Evolutionary conservation across 2,113 vertebrate genomes (phyloP), one percentile per base, ranked within the genome.

Genomic region (Danionella cerebrum): DNA sequence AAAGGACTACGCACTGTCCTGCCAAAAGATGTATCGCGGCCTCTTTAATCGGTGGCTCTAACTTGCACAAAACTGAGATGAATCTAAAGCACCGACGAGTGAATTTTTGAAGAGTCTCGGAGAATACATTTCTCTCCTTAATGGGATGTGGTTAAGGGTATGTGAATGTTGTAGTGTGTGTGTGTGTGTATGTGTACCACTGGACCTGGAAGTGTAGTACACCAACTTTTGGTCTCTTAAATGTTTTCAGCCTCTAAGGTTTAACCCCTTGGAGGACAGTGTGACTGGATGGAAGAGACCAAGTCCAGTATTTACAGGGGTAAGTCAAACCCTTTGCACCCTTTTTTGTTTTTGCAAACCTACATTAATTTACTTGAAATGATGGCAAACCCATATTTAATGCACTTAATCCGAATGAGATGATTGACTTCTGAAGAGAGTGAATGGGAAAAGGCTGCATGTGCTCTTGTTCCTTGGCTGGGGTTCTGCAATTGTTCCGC

Each of bases 231-330:
- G 81, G 86, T 83, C 85, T 87, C 84, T 83, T 82, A 79, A 83
- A 77, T 58, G 80, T 63, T 55, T 67, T 57, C 55, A 70, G 70
- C 48, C 51, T 69, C 54, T 48, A 59, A 45, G 22, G 67, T 51
- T 54, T 65, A 70, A 67, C 70, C 62, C 71, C 70, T 38, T 35
- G 5, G 19, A 52, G 33, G 35, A 60, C 24, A 57, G 59, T 59
- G 35, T 64, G 67, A 76, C 62, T 52, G 67, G 64, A 62, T 72
- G 78, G 79, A 82, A 81, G 80, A 86, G 83, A 89, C 84, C 85
- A 85, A 88, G 85, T 82, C 83, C 85, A 89, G 87, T 88, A 85
- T 89, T 89, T 65, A 50, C 50, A 50, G 71, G 78, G 76, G 73
- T 81, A 63, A 60, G 82, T 82, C 77, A 73, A 84, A 76, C 84